A percentile compares a stretch with the other conserved stretches of the same genome.
Evolutionary conservation across 1,140 invertebrate species (phyloP).

Genomic region (Aphidius gifuensis): DNA sequence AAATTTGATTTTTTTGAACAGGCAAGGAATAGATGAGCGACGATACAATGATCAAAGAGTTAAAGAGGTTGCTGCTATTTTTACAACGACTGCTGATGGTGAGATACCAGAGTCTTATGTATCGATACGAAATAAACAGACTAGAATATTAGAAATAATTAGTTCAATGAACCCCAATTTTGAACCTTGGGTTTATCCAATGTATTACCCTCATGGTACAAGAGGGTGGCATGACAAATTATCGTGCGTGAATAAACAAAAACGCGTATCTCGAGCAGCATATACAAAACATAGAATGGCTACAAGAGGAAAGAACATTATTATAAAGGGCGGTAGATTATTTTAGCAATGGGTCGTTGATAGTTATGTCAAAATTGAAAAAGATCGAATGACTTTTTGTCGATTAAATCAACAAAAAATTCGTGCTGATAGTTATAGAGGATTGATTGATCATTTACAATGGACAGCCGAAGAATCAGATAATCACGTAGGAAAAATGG

Average conservation of each 20-base stretch:
- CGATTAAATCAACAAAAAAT: slow-evolving; percentile 17
- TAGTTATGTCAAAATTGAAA: slow-evolving; percentile 21
- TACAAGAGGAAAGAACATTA: slow-evolving; percentile 8
- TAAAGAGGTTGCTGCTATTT: slow-evolving; percentile 3
- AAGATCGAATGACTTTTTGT: slow-evolving; percentile 17
- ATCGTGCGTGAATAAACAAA: background rate
- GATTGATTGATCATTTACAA: slow-evolving; percentile 11
- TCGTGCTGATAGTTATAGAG: slow-evolving; percentile 15
- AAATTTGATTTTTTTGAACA: background rate
- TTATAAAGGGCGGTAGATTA: slow-evolving; percentile 16
- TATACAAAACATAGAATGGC: slow-evolving; percentile 11
- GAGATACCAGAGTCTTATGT: slow-evolving; percentile 9
- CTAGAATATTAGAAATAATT: background rate
- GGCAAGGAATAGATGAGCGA: slow-evolving; percentile 3
- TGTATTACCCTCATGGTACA: slow-evolving; percentile 5
- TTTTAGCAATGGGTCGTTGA: slow-evolving; percentile 22
- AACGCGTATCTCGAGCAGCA: slow-evolving; percentile 4
- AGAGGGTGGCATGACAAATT: slow-evolving; percentile 3
- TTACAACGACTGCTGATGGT: slow-evolving; percentile 6
- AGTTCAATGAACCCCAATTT: slow-evolving; percentile 4
- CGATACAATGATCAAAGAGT: slow-evolving; percentile 1
- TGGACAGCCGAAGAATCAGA: background rate
- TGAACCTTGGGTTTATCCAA: slow-evolving; percentile 11
- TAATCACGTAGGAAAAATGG: slow-evolving; percentile 27
- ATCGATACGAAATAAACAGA: slow-evolving; percentile 2